Evolutionary conservation across 2,888 invertebrate genomes (phyloP), one percentile per base, ranked within the genome.

Genomic region (Schizotus pectinicornis): DNA sequence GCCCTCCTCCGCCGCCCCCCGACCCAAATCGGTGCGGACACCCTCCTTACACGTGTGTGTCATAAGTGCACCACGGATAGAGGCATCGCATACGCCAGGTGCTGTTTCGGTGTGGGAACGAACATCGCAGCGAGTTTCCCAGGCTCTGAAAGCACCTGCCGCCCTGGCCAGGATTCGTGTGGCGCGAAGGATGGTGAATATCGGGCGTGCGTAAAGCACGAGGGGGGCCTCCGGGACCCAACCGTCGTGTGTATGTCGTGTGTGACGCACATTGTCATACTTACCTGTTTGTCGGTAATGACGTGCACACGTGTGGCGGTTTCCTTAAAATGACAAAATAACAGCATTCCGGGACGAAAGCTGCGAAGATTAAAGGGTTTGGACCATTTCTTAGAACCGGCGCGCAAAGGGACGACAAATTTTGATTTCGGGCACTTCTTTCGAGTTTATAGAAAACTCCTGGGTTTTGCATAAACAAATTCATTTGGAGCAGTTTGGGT

Each of bases 41-140:
- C 65, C 65, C 65, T 64, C 56, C 61, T 48, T 55, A 59, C 64
- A 65, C 65, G 64, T 64, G 67, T 61, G 52, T 39, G 56, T 56
- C 45, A 38, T 53, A 46, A 53, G 48, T 50, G 53, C 41, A 39
- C 47, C 32, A 31, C 36, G 31, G 33, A 36, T 32, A 38, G 33
- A 58, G 57, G 67, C 63, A 50, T 37, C 58, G 55, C 64, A 64
- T 62, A 65, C 55, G 73, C 71, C 73, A 74, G 75, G 75, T 75
- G 75, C 71, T 69, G 67, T 66, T 67, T 65, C 54, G 62, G 71
- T 71, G 74, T 76, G 76, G 76, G 76, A 76, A 76, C 75, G 68
- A 56, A 56, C 64, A 68, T 67, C 70, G 67, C 65, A 67, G 65
- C 64, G 66, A 67, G 72, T 74, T 75, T 75, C 76, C 75, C 76